phyloP scores from a whole-genome alignment of 2,888 invertebrate genomes.

The Agrochola circellaris region DNA sequence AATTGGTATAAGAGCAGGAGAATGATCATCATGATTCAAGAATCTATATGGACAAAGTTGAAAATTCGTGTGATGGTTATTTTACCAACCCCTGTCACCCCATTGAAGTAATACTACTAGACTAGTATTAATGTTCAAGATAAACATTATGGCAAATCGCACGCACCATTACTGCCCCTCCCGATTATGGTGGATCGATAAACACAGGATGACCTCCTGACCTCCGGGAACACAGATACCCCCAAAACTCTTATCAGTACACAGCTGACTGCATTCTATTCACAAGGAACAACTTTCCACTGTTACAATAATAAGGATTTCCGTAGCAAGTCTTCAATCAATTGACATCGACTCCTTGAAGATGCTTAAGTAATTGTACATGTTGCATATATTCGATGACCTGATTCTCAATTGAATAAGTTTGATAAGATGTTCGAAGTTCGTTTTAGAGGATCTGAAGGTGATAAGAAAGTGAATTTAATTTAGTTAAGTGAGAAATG shows the following conservation, averaged over 20 bases:
- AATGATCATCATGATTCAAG: neutral
- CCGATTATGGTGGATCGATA: slow-evolving; percentile 18
- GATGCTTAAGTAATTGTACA: neutral
- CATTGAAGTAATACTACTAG: neutral
- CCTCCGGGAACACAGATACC: slow-evolving; percentile 17
- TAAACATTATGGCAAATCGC: neutral
- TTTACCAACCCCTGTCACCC: neutral
- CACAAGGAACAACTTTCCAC: slow-evolving; percentile 18
- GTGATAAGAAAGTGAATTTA: slow-evolving; percentile 43
- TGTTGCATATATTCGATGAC: slow-evolving; percentile 17
- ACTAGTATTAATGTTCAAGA: neutral
- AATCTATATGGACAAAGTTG: neutral
- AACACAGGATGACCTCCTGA: slow-evolving; percentile 29
- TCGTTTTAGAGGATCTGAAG: neutral
- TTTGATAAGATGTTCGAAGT: slow-evolving; percentile 39
- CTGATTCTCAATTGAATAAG: slow-evolving; percentile 36
- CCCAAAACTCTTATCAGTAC: slow-evolving; percentile 35
- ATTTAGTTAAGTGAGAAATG: slow-evolving; percentile 11
- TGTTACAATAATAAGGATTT: slow-evolving; percentile 40
- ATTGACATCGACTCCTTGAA: slow-evolving; percentile 6
- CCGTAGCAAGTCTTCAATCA: slow-evolving; percentile 16
- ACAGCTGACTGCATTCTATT: slow-evolving; percentile 43
- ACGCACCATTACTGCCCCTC: slow-evolving; percentile 4
- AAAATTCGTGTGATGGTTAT: neutral
- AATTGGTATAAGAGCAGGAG: neutral